These are phyloP conservation scores for Pollicipes pollicipes DNA, from an alignment of 1,140 invertebrate species.

Conservation along the genomic window DNA sequence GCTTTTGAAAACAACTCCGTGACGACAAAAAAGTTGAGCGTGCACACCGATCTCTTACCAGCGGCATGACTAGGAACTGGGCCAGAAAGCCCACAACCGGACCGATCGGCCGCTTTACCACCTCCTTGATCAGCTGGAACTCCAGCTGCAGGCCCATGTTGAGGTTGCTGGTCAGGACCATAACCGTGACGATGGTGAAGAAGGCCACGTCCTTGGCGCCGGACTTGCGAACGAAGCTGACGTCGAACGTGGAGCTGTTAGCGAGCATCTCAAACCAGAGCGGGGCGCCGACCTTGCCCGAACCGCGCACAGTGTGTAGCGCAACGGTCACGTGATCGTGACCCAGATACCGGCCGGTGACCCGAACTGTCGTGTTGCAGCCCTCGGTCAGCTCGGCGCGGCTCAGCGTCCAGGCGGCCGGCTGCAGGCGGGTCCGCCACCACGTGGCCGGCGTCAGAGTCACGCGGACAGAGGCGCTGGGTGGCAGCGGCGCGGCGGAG, in stretches of 20 bases:
- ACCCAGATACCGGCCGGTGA: not conserved
- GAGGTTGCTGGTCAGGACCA: slow-evolving; percentile 26
- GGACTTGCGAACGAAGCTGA: slow-evolving; percentile 11
- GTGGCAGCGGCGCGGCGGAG: not conserved
- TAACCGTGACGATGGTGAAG: slow-evolving; percentile 21
- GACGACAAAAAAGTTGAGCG: no score
- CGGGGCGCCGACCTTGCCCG: not conserved
- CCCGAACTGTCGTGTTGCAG: not conserved
- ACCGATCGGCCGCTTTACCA: slow-evolving; percentile 26
- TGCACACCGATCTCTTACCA: slow-evolving; percentile 22
- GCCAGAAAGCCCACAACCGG: slow-evolving; percentile 27
- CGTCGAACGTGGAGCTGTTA: slow-evolving; percentile 7
- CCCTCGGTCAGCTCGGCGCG: not conserved
- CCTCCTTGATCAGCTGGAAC: slow-evolving; percentile 24
- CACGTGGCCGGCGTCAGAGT: no score
- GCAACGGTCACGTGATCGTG: not conserved
- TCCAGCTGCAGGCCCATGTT: slow-evolving; percentile 30
- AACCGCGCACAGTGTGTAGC: not conserved
- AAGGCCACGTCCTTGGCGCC: slow-evolving; percentile 23
- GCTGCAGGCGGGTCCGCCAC: not conserved
- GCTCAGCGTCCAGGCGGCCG: not conserved
- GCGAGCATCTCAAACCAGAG: not conserved
- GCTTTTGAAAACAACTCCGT: no score
- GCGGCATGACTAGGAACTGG: slow-evolving; percentile 31
- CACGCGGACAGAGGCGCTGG: not conserved